phyloP scores from a whole-genome alignment of 2,888 invertebrate genomes.

The Leptopilina myrica region DNA sequence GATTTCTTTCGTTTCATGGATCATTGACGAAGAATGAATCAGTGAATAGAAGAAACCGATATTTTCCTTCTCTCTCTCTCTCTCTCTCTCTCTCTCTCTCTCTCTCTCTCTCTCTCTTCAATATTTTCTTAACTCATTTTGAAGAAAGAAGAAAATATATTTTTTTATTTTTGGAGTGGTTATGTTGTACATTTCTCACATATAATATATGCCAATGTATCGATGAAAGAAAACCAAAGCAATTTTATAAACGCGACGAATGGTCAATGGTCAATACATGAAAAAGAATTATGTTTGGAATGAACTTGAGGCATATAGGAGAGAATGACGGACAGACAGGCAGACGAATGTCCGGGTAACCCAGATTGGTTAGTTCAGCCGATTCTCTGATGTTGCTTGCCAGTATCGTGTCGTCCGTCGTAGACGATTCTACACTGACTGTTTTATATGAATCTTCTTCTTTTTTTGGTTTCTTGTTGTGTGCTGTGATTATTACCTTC shows the following conservation, averaged over 20 bases:
- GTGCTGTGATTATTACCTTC: not conserved
- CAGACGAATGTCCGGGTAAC: conserved; percentile 76
- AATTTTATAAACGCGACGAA: conserved; percentile 38
- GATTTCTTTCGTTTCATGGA: not conserved
- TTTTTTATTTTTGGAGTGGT: no score
- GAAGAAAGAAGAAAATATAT: not conserved
- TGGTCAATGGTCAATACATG: conserved; percentile 60
- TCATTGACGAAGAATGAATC: not conserved
- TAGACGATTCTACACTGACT: conserved; percentile 63
- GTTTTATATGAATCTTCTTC: conserved; percentile 44
- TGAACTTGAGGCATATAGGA: conserved; percentile 62
- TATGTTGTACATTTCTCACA: no score
- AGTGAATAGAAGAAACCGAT: conserved; percentile 13
- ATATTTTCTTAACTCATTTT: not conserved
- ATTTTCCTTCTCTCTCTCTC: not conserved
- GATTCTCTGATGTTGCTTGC: conserved; percentile 68
- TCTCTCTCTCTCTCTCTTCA: not conserved
- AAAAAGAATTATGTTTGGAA: conserved; percentile 62
- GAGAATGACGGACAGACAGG: conserved; percentile 61
- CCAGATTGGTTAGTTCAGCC: conserved; percentile 74
- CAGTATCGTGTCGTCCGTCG: conserved; percentile 74
- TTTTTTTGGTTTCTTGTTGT: conserved; percentile 24
- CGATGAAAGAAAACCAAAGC: not conserved
- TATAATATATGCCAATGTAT: no score
- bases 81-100: no score